These are phyloP conservation scores for Vanessa tameamea DNA, from an alignment of 1,140 invertebrate species.

Conservation along the genomic window DNA sequence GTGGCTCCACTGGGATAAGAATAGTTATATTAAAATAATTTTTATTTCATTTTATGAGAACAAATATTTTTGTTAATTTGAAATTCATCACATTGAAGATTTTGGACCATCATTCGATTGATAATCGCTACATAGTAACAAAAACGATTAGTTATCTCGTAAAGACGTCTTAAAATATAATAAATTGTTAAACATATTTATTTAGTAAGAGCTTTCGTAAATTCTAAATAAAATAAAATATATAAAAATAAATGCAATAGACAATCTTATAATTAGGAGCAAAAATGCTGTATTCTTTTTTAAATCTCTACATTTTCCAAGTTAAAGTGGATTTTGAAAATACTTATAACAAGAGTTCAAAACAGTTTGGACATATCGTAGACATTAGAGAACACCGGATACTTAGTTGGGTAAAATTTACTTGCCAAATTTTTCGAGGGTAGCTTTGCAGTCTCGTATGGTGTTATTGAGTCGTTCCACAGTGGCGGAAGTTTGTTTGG, in stretches of 20 bases:
- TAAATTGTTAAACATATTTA: background rate
- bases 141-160: background rate
- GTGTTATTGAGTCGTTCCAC: slow-evolving; percentile 87
- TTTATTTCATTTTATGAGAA: too few relatives aligned
- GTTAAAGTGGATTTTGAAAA: background rate
- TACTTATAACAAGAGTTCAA: background rate
- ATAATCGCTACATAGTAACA: background rate
- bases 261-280: slow-evolving; percentile 30
- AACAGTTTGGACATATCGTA: background rate
- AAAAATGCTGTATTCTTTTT: background rate
- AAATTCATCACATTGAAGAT: background rate
- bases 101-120: background rate
- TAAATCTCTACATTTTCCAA: background rate
- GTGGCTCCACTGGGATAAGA: background rate
- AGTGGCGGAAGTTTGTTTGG: slow-evolving; percentile 84
- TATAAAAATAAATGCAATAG: slow-evolving; percentile 53
- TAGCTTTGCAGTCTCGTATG: slow-evolving; percentile 84
- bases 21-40: background rate
- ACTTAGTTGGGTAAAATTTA: background rate
- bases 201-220: background rate
- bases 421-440: slow-evolving; percentile 78
- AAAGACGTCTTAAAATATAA: slow-evolving; percentile 2
- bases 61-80: background rate
- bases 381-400: background rate
- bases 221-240: slow-evolving; percentile 1